These are phyloP conservation scores for Fundulus diaphanus DNA, from an alignment of 2,797 vertebrate species.

Conservation along the genomic window DNA sequence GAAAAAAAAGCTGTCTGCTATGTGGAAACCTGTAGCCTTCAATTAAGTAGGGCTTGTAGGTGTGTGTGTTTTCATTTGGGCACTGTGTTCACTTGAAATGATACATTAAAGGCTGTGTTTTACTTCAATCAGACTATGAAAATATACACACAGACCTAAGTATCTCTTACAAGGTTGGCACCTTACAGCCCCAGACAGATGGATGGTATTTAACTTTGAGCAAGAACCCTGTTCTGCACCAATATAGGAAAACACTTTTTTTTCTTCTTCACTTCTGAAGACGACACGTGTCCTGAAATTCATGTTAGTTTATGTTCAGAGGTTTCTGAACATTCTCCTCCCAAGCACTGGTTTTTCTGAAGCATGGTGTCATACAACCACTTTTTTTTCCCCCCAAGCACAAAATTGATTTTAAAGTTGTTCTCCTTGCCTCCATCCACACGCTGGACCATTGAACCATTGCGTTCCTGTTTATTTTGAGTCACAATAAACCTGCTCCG, in stretches of 20 bases:
- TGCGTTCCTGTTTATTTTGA: conserved; percentile 49
- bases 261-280: conserved; percentile 64
- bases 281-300: conserved; percentile 66
- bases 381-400: neutral
- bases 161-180: conserved; percentile 79
- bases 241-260: conserved; percentile 65
- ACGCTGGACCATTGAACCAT: conserved; percentile 41
- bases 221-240: conserved; percentile 71
- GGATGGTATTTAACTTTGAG: conserved; percentile 79
- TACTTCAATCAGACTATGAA: conserved; percentile 86
- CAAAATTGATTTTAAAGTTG: conserved; percentile 32
- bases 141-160: conserved; percentile 87
- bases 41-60: conserved; percentile 89
- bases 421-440: conserved; percentile 39
- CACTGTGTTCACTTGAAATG: conserved; percentile 87
- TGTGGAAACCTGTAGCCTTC: conserved; percentile 87
- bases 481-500: conserved; percentile 50
- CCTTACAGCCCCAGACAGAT: conserved; percentile 73
- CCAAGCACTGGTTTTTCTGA: conserved; percentile 22
- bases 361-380: conserved; percentile 19
- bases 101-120: conserved; percentile 90
- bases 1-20: conserved; percentile 63
- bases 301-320: conserved; percentile 56
- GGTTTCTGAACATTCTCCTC: conserved; percentile 44
- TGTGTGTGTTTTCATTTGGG: conserved; percentile 87